Conservation (phyloP, 2,113 vertebrate genomes). For the Vimba vimba region DNA sequence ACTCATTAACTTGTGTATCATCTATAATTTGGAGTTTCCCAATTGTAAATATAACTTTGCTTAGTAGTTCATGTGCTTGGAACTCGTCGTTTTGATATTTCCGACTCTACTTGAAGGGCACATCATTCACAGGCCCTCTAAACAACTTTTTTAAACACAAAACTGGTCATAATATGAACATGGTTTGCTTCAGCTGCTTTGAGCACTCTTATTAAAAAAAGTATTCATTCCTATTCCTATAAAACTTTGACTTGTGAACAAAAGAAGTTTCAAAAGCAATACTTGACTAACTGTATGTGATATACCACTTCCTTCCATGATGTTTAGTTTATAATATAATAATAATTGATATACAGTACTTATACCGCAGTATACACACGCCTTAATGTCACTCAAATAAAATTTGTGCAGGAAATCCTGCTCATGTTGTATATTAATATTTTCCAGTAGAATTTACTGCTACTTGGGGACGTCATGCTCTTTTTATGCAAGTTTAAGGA, state of each 20-base stretch:
- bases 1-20: too few species aligned
- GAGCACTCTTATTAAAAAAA: too few species aligned
- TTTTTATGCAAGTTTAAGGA: not conserved
- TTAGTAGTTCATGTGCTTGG: too few species aligned
- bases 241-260: not conserved
- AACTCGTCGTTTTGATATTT: too few species aligned
- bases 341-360: not conserved
- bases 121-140: too few species aligned
- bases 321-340: constrained; percentile 1
- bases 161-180: too few species aligned
- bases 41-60: too few species aligned
- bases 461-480: not conserved
- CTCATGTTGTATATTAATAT: not conserved
- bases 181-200: too few species aligned
- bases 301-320: not conserved
- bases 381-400: not conserved
- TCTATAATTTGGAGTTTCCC: too few species aligned
- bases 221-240: too few species aligned
- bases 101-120: too few species aligned
- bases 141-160: too few species aligned
- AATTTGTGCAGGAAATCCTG: not conserved
- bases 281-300: not conserved
- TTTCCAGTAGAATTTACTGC: not conserved
- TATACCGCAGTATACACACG: not conserved
- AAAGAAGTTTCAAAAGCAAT: not conserved